Evolutionary conservation across 2,797 vertebrate species (phyloP), one percentile per base, ranked within the genome.

Genomic region (Sebastes iracundus): DNA sequence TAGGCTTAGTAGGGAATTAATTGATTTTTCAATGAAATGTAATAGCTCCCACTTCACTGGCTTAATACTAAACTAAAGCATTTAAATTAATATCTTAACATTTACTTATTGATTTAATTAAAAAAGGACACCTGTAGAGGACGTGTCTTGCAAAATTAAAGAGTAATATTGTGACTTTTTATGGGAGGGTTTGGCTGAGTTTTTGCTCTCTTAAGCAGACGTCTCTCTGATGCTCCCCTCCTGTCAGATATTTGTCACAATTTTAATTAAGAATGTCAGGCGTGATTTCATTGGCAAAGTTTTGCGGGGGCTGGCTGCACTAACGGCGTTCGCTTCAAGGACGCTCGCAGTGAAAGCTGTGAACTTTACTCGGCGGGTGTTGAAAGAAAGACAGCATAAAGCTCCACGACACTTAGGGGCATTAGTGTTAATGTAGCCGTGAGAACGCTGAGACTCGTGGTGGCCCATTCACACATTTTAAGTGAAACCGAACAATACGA

Each of bases 241-340:
- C 76, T 75, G 68, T 85, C 87, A 80, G 78, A 81, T 80, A 55
- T 88, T 81, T 89, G 81, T 89, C 80, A 75, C 83, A 79, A 77
- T 89, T 91, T 85, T 92, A 92, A 93, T 94, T 92, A 89, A 90
- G 92, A 88, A 84, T 16, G 83, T 90, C 85, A 81, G 74, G 53
- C 33, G n/a, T 74, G 84, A 90, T 85, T 90, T 88, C 75, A 87
- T 89, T 80, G 89, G 90, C 89, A 64, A 27, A 74, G 69, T 66
- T 63, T 62, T 25, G 76, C 2, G 20, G 69, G 23, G 68, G 67
- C 35, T 49, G 67, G 55, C 75, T 64, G 66, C 69, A 22, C 73
- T 7, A 9, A 42, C 16, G 5, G 28, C 23, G 25, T 27, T 65
- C 12, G 59, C 80, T 90, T 53, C 65, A 85, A 87, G 77, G 91